A percentile compares a stretch with the other conserved stretches of the same genome.
phyloP scores from a whole-genome alignment of 1,140 invertebrate genomes.

The Listronotus bonariensis region DNA sequence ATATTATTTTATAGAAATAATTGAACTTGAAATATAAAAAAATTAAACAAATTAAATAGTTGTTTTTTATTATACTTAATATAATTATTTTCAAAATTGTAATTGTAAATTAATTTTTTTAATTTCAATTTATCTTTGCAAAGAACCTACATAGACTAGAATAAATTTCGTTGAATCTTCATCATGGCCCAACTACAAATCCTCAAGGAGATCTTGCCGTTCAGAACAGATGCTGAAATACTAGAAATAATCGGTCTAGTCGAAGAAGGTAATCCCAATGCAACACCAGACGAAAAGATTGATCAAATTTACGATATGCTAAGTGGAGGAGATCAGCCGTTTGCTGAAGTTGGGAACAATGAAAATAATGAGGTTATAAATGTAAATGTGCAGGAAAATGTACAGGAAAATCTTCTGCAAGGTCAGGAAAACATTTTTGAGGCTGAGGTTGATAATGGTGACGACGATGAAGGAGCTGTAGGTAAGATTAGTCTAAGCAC shows the following conservation, averaged over 20 bases:
- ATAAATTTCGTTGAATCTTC: too few species aligned
- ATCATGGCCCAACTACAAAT: not conserved
- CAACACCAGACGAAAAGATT: slow-evolving; percentile 24
- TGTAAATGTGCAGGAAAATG: not conserved
- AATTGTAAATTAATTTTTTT: too few species aligned
- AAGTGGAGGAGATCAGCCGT: slow-evolving; percentile 19
- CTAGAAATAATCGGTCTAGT: slow-evolving; percentile 34
- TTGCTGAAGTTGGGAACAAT: not conserved
- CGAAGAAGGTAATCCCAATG: slow-evolving; percentile 29
- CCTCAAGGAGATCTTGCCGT: slow-evolving; percentile 37
- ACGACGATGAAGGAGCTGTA: slow-evolving; percentile 5
- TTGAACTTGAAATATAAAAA: too few species aligned
- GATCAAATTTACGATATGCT: slow-evolving; percentile 42
- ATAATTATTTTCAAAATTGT: too few species aligned
- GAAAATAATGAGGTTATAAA: not conserved
- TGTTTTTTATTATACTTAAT: too few species aligned
- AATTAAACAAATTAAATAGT: too few species aligned
- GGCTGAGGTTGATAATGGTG: slow-evolving; percentile 1
- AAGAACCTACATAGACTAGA: too few species aligned
- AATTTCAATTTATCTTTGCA: too few species aligned
- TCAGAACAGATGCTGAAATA: slow-evolving; percentile 16
- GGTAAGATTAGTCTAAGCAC: slow-evolving; percentile 6
- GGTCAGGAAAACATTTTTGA: not conserved
- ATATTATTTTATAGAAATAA: too few species aligned
- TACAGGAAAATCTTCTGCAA: not conserved